These are phyloP conservation scores for Cryptocheilus praepositus DNA, from an alignment of 2,888 invertebrate species.

Conservation along the genomic window DNA sequence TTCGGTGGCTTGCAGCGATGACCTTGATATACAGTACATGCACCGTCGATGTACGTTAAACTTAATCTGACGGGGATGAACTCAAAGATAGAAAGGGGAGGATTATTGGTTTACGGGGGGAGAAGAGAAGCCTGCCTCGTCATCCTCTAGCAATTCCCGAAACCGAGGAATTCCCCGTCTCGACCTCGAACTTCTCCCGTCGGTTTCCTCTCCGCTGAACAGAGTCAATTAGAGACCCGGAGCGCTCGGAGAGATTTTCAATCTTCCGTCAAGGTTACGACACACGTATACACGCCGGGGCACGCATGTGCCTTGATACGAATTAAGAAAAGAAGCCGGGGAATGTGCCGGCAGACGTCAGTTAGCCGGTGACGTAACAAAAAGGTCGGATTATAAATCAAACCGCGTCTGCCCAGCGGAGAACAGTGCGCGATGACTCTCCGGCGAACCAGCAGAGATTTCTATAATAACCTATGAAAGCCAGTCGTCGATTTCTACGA, in stretches of 20 bases:
- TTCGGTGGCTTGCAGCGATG: background rate
- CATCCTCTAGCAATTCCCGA: conserved; percentile 68
- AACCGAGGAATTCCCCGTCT: conserved; percentile 34
- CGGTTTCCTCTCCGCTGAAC: conserved; percentile 50
- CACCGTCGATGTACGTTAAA: conserved; percentile 11
- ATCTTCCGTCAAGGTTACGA: conserved; percentile 53
- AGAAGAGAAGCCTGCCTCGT: conserved; percentile 60
- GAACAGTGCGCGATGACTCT: background rate
- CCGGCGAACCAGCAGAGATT: too few relatives aligned
- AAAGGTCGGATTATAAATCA: too few relatives aligned
- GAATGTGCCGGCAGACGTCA: too few relatives aligned
- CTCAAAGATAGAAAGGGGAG: conserved; percentile 16
- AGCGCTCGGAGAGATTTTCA: conserved; percentile 46
- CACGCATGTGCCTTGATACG: too few relatives aligned
- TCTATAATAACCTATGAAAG: too few relatives aligned
- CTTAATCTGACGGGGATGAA: conserved; percentile 31
- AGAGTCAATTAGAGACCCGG: conserved; percentile 55
- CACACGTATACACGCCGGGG: too few relatives aligned
- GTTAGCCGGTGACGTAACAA: too few relatives aligned
- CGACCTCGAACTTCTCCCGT: conserved; percentile 37
- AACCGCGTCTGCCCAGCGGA: too few relatives aligned
- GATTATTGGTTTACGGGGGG: conserved; percentile 17
- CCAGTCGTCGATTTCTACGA: too few relatives aligned
- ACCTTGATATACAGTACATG: background rate
- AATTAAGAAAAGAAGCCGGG: too few relatives aligned